A percentile compares a stretch with the other conserved stretches of the same genome.
Conservation (phyloP, 2,888 invertebrate species). For the Lepidochitona cinerea region DNA sequence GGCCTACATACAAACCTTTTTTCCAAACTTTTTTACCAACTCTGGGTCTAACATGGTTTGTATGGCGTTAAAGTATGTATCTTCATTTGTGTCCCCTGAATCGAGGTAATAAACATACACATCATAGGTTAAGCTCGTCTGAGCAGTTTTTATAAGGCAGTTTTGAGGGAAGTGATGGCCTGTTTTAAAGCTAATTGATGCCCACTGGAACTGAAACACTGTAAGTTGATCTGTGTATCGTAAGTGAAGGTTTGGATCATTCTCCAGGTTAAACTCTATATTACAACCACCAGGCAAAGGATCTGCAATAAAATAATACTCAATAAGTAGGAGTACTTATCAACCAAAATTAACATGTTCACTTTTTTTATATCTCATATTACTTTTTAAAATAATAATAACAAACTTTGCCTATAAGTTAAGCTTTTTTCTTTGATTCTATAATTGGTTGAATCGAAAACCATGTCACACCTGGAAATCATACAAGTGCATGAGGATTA, state of each 20-base stretch:
- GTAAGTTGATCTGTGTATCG: conserved; percentile 71
- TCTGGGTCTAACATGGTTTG: conserved; percentile 76
- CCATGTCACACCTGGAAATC: too few relatives aligned
- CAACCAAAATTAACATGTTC: neutral
- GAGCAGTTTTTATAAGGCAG: conserved; percentile 67
- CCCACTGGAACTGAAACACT: conserved; percentile 73
- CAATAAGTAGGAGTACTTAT: neutral
- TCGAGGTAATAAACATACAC: conserved; percentile 79
- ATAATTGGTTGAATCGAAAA: too few relatives aligned
- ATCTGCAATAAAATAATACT: conserved; percentile 72
- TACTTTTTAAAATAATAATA: too few relatives aligned
- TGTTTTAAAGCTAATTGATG: conserved; percentile 71
- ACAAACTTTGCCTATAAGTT: too few relatives aligned
- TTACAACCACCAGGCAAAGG: conserved; percentile 87
- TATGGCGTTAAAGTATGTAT: conserved; percentile 77
- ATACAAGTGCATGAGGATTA: too few relatives aligned
- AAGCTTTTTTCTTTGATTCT: too few relatives aligned
- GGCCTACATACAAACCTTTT: conserved; percentile 29
- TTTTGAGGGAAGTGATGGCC: conserved; percentile 64
- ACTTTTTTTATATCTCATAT: neutral
- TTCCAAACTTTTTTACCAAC: conserved; percentile 27
- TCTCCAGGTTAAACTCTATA: conserved; percentile 77
- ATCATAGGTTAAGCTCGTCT: conserved; percentile 71
- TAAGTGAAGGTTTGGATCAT: conserved; percentile 74
- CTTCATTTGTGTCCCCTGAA: conserved; percentile 74